Conservation (phyloP, 2,113 vertebrate species). For the Psophia crepitans region DNA sequence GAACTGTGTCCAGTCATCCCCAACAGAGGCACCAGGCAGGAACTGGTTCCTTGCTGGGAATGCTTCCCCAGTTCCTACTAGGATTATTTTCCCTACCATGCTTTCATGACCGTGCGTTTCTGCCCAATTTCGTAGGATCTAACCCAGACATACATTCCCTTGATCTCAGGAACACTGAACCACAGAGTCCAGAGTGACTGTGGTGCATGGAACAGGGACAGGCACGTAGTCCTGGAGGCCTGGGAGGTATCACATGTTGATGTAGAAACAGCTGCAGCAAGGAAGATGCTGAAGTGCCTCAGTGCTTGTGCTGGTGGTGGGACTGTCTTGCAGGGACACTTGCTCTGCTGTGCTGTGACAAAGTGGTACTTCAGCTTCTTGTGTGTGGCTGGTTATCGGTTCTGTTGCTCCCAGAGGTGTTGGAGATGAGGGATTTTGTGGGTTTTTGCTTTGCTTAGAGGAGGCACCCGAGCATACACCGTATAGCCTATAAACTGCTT, state of each 20-base stretch:
- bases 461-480: neutral
- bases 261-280: neutral
- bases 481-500: constrained; percentile 35
- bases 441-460: neutral
- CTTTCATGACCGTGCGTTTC: neutral
- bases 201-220: neutral
- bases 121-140: neutral
- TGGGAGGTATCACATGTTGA: neutral
- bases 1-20: constrained; percentile 8
- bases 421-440: neutral
- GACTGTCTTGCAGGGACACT: neutral
- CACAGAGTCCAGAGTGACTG: neutral
- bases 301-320: neutral
- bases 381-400: neutral
- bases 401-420: neutral
- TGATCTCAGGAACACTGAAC: neutral
- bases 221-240: accelerated
- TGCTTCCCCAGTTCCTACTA: neutral
- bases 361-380: neutral
- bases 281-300: accelerated
- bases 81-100: neutral
- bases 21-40: neutral
- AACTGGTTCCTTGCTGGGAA: neutral
- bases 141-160: neutral
- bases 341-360: neutral